phyloP scores from a whole-genome alignment of 1,140 invertebrate species.

The Zaprionus kolodkinae region DNA sequence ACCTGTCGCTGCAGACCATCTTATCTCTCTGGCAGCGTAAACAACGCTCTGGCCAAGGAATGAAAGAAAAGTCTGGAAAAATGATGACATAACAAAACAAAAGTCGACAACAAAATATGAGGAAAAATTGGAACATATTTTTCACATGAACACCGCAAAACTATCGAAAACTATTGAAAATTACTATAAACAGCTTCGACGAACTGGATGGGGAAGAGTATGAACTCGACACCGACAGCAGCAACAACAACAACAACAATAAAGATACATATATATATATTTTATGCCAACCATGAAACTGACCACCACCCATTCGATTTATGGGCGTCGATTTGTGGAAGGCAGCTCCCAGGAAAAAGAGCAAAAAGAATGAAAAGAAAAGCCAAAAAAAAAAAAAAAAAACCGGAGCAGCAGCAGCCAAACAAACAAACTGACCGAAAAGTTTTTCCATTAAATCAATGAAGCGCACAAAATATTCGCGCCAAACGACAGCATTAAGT shows the following conservation, averaged over 20 bases:
- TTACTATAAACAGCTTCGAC: slow-evolving; percentile 70
- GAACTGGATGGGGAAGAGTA: slow-evolving; percentile 1
- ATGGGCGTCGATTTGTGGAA: slow-evolving; percentile 62
- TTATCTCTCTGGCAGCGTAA: neutral
- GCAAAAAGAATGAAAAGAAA: slow-evolving; percentile 13
- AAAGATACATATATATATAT: slow-evolving; percentile 48
- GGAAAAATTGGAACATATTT: slow-evolving; percentile 65
- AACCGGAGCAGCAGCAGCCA: no score
- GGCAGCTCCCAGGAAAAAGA: slow-evolving; percentile 13
- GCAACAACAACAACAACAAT: slow-evolving; percentile 27
- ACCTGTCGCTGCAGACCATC: slow-evolving; percentile 3
- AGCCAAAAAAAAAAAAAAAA: slow-evolving; percentile 15
- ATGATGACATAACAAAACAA: slow-evolving; percentile 6
- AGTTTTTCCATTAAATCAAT: slow-evolving; percentile 82
- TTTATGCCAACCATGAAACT: slow-evolving; percentile 47
- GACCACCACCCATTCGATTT: slow-evolving; percentile 64
- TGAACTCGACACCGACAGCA: slow-evolving; percentile 46
- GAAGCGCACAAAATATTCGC: slow-evolving; percentile 78
- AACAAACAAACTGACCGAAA: slow-evolving; percentile 59
- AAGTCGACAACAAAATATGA: slow-evolving; percentile 5
- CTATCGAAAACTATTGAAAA: slow-evolving; percentile 76
- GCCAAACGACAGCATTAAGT: slow-evolving; percentile 67
- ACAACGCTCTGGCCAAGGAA: neutral
- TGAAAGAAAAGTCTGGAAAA: slow-evolving; percentile 11
- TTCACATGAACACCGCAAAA: slow-evolving; percentile 72